Percentiles rank a stretch among this genome's conserved stretches.
Conservation (phyloP, 2,113 vertebrate genomes). For the Hippocampus mohnikei region DNA sequence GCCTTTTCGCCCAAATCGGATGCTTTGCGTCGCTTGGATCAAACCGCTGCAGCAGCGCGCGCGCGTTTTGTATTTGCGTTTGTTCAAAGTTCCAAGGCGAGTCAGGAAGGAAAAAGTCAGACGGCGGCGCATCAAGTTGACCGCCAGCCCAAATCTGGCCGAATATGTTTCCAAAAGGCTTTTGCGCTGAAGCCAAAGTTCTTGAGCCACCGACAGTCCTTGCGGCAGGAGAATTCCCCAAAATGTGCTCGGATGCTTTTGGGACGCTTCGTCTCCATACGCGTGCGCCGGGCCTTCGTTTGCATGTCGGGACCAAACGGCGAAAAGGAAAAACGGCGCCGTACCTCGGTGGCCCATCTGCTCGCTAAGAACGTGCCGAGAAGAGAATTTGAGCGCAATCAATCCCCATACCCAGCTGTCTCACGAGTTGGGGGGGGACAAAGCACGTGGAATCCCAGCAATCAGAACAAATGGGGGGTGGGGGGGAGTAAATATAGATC, state of each 20-base stretch:
- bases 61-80: conserved; percentile 29
- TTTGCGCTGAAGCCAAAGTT: too few species aligned
- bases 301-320: too few species aligned
- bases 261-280: too few species aligned
- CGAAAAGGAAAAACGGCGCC: conserved; percentile 6
- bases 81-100: not conserved
- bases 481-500: conserved; percentile 62
- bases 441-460: conserved; percentile 36
- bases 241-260: too few species aligned
- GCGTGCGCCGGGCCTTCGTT: too few species aligned
- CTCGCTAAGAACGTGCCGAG: conserved; percentile 40
- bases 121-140: too few species aligned
- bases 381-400: conserved; percentile 68
- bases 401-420: conserved; percentile 69
- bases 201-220: too few species aligned
- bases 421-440: not conserved
- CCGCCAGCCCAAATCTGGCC: too few species aligned
- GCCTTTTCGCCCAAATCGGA: not conserved
- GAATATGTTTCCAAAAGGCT: too few species aligned
- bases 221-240: too few species aligned
- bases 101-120: too few species aligned
- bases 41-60: conserved; percentile 5
- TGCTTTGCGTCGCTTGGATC: conserved; percentile 11
- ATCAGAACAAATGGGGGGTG: conserved; percentile 64
- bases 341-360: conserved; percentile 29